phyloP scores from a whole-genome alignment of 2,888 invertebrate species.

The Andrena flavipes region DNA sequence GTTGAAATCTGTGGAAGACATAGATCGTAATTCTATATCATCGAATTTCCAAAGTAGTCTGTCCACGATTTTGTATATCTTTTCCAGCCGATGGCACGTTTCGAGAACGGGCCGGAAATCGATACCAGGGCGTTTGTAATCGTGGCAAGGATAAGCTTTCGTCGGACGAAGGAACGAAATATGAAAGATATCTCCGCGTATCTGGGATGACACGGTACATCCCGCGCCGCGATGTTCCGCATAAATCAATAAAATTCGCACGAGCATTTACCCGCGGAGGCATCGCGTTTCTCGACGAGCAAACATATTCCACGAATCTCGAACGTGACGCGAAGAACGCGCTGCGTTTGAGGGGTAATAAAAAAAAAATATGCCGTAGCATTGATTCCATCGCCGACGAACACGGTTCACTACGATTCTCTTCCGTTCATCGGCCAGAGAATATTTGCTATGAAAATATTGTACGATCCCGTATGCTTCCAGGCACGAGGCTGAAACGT shows the following conservation, averaged over 20 bases:
- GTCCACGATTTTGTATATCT: conserved; percentile 16
- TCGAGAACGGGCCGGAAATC: conserved; percentile 27
- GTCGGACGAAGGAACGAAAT: conserved; percentile 33
- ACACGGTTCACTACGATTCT: neutral
- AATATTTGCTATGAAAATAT: conserved; percentile 51
- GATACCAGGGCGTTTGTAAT: conserved; percentile 30
- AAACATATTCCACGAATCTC: conserved; percentile 35
- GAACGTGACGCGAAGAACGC: neutral
- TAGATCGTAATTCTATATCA: too few species aligned
- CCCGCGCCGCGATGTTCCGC: neutral
- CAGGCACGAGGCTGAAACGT: neutral
- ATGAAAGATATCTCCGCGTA: conserved; percentile 29
- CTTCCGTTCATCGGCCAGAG: neutral
- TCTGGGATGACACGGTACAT: conserved; percentile 10
- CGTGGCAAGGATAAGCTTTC: conserved; percentile 14
- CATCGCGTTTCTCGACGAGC: neutral
- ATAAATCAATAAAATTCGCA: conserved; percentile 45
- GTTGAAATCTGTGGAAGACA: neutral
- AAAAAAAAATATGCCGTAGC: neutral
- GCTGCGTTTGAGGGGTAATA: neutral
- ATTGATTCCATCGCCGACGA: conserved; percentile 44
- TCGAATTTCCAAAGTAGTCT: neutral
- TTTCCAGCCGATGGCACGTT: conserved; percentile 13
- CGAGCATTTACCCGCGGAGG: neutral
- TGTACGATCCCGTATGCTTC: conserved; percentile 15